phyloP scores from a whole-genome alignment of 2,888 invertebrate species.

The Callyntrura sp. region DNA sequence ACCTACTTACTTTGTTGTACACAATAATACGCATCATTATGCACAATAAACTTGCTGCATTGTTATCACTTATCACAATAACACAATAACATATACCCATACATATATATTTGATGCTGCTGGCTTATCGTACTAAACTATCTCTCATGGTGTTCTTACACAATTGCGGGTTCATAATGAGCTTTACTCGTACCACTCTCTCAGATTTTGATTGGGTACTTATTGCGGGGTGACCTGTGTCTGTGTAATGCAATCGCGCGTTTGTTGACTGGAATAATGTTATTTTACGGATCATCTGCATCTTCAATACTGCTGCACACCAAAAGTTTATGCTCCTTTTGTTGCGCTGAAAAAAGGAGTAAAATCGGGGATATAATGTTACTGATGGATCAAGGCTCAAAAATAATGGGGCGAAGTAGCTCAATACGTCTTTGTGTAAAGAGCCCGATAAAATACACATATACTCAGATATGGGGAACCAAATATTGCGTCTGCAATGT shows the following conservation, averaged over 20 bases:
- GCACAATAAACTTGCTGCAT: neutral
- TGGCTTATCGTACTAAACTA: constrained; percentile 56
- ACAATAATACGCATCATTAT: constrained; percentile 34
- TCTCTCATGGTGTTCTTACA: constrained; percentile 4
- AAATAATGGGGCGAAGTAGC: constrained; percentile 47
- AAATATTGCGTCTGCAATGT: too few relatives aligned
- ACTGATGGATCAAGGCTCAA: constrained; percentile 71
- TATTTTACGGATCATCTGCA: constrained; percentile 65
- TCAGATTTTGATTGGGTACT: constrained; percentile 16
- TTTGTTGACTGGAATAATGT: constrained; percentile 62
- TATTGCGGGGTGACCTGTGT: constrained; percentile 18
- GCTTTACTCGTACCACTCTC: neutral
- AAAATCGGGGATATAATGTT: constrained; percentile 52
- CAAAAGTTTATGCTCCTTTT: too few relatives aligned
- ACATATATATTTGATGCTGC: constrained; percentile 36
- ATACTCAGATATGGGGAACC: neutral
- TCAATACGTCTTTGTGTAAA: neutral
- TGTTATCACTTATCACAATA: too few relatives aligned
- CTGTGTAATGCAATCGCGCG: constrained; percentile 36
- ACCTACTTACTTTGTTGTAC: neutral
- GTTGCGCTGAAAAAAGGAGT: constrained; percentile 31
- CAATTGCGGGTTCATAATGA: neutral
- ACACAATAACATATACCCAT: too few relatives aligned
- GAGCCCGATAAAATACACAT: neutral
- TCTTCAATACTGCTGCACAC: constrained; percentile 33